Evolutionary conservation across 2,797 vertebrate genomes (phyloP).

Genomic region (Novumbra hubbsi): DNA sequence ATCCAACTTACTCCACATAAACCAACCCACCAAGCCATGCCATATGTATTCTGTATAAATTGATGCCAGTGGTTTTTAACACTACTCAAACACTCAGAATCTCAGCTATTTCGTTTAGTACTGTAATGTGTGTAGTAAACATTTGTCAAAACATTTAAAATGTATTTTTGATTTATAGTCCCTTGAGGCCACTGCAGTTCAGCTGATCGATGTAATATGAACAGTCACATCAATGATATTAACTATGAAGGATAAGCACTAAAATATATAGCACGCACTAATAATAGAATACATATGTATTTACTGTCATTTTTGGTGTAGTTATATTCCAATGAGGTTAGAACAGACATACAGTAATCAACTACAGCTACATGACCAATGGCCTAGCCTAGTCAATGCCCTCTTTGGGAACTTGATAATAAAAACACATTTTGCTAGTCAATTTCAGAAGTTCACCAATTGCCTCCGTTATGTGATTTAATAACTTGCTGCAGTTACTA

Average conservation of each 20-base stretch:
- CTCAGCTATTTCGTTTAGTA: background rate
- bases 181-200: background rate
- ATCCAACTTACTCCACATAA: slow-evolving; percentile 26
- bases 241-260: background rate
- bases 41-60: slow-evolving; percentile 8
- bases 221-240: background rate
- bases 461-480: slow-evolving; percentile 29
- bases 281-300: background rate
- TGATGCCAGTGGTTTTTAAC: background rate
- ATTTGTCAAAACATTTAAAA: background rate
- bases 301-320: background rate
- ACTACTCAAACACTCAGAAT: background rate
- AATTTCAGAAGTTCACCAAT: slow-evolving; percentile 27
- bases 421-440: slow-evolving; percentile 24
- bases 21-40: slow-evolving; percentile 23
- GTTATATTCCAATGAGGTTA: background rate
- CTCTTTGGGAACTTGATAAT: slow-evolving; percentile 17
- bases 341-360: background rate
- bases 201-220: slow-evolving; percentile 1
- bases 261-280: background rate
- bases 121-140: background rate
- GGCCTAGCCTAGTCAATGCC: slow-evolving; percentile 23
- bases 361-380: slow-evolving; percentile 5
- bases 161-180: background rate
- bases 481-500: slow-evolving; percentile 5